Conservation (phyloP, 1,140 invertebrate species). For the Protaetia brevitarsis region DNA sequence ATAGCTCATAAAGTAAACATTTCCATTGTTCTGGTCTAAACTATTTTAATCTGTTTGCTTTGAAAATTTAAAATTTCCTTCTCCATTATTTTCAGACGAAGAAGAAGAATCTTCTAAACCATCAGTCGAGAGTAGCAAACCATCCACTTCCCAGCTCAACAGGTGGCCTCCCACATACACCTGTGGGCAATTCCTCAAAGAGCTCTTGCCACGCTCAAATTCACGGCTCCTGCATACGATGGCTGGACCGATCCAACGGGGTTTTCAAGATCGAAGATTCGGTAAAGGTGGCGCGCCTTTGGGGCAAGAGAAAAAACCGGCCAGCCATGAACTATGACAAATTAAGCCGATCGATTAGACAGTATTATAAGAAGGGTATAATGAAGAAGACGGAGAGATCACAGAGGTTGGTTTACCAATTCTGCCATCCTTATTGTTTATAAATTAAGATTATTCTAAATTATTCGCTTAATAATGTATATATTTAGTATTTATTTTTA, state of each 20-base stretch:
- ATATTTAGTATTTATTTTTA: slow-evolving; percentile 22
- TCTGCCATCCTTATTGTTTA: slow-evolving; percentile 90
- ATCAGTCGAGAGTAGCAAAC: slow-evolving; percentile 35
- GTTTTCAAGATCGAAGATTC: slow-evolving; percentile 99
- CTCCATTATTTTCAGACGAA: slow-evolving; percentile 51
- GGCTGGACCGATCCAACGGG: slow-evolving; percentile 90
- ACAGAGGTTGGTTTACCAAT: slow-evolving; percentile 98
- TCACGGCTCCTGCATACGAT: slow-evolving; percentile 91
- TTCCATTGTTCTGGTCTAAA: too few relatives aligned
- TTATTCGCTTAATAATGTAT: background rate
- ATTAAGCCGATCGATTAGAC: slow-evolving; percentile 92
- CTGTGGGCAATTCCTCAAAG: slow-evolving; percentile 99
- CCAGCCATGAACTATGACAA: slow-evolving; percentile 99
- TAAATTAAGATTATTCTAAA: slow-evolving; percentile 51
- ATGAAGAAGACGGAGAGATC: slow-evolving; percentile 99
- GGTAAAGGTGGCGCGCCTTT: slow-evolving; percentile 89
- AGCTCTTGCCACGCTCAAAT: slow-evolving; percentile 81
- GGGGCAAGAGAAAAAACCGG: slow-evolving; percentile 96
- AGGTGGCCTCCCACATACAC: slow-evolving; percentile 78
- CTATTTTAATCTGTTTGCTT: too few relatives aligned
- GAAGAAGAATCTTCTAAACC: slow-evolving; percentile 51
- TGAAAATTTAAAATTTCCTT: slow-evolving; percentile 14
- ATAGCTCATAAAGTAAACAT: too few relatives aligned
- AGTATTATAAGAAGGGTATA: slow-evolving; percentile 99
- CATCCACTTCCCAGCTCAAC: slow-evolving; percentile 38